A percentile compares a stretch with the other conserved stretches of the same genome.
Evolutionary conservation across 92 coral and sea anemone genomes (phyloP).

Genomic region (Porites lobata): DNA sequence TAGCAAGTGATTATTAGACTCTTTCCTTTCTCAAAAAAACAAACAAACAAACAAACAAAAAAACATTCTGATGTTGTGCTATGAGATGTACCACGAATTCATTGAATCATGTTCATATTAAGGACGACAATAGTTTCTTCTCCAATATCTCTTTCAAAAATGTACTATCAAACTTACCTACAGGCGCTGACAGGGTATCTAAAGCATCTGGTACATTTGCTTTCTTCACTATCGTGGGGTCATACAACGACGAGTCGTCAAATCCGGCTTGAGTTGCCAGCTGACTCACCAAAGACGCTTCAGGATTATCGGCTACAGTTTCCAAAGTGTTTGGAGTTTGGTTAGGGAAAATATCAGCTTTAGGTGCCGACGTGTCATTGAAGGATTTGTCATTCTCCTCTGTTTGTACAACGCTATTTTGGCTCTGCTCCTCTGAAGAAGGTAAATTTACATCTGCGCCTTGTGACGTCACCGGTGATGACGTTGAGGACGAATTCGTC

Average conservation of each 20-base stretch:
- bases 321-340: conserved; percentile 53
- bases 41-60: too few relatives aligned
- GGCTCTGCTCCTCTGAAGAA: conserved; percentile 51
- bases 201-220: conserved; percentile 68
- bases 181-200: conserved; percentile 12
- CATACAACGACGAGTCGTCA: conserved; percentile 80
- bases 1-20: too few relatives aligned
- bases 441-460: conserved; percentile 50
- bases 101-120: too few relatives aligned
- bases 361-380: conserved; percentile 65
- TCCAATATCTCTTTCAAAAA: too few relatives aligned
- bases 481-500: conserved; percentile 36
- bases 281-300: conserved; percentile 39
- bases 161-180: not conserved
- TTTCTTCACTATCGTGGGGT: conserved; percentile 95
- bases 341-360: conserved; percentile 48
- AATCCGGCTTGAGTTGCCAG: conserved; percentile 31
- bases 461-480: conserved; percentile 41
- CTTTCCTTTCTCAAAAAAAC: too few relatives aligned
- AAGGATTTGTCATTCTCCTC: conserved; percentile 69
- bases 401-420: conserved; percentile 47
- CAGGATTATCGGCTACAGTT: conserved; percentile 53
- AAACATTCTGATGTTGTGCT: too few relatives aligned
- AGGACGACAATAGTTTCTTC: too few relatives aligned
- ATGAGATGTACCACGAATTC: too few relatives aligned